A percentile compares a stretch with the other conserved stretches of the same genome.
phyloP scores from a whole-genome alignment of 2,797 vertebrate genomes.

The Cyclopterus lumpus region DNA sequence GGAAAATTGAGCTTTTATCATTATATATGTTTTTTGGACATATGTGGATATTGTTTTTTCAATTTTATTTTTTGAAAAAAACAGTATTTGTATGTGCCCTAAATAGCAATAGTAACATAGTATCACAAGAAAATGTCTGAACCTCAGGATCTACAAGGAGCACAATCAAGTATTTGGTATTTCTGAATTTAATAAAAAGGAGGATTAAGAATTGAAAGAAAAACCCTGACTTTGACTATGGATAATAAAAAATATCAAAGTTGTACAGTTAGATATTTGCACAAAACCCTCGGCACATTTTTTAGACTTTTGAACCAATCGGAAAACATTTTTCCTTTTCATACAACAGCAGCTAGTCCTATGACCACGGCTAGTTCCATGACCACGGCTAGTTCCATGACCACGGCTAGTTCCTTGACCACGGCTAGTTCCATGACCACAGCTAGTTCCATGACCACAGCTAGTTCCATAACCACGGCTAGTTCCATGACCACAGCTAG shows the following conservation, averaged over 20 bases:
- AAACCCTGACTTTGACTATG: background rate
- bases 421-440: too few species aligned
- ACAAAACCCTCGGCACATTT: background rate
- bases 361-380: background rate
- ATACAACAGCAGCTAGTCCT: too few species aligned
- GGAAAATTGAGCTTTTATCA: background rate
- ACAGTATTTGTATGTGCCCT: background rate
- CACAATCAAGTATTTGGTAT: background rate
- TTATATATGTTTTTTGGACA: background rate
- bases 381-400: background rate
- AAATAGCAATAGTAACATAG: background rate
- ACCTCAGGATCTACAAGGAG: background rate
- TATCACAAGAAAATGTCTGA: background rate
- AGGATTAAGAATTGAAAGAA: background rate
- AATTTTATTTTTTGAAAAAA: background rate
- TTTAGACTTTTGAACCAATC: background rate
- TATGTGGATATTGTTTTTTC: background rate
- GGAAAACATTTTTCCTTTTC: too few species aligned
- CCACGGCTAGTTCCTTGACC: too few species aligned
- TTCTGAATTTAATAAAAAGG: background rate
- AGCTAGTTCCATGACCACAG: too few species aligned
- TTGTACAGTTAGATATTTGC: background rate
- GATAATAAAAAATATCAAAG: background rate
- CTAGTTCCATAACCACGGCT: background rate
- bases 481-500: too few species aligned